phyloP scores from a whole-genome alignment of 2,797 vertebrate genomes.

The Hipposideros larvatus region DNA sequence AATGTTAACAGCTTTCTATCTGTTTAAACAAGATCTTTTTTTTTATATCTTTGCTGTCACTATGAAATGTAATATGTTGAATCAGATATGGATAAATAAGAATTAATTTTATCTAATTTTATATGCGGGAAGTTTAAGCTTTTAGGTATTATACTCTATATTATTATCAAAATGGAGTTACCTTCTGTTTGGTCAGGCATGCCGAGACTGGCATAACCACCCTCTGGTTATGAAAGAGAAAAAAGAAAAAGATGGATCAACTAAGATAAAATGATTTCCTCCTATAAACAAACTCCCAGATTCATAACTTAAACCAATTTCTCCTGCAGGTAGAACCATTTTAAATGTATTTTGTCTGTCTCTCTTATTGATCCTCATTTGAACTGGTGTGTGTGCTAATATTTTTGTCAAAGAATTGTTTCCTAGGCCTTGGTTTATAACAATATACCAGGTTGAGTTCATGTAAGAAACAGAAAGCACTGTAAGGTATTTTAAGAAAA shows the following conservation, averaged over 20 bases:
- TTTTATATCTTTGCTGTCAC: neutral
- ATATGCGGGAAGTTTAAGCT: neutral
- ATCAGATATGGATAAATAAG: neutral
- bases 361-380: neutral
- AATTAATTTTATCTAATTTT: neutral
- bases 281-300: neutral
- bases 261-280: neutral
- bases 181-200: neutral
- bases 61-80: neutral
- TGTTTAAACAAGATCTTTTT: neutral
- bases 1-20: neutral
- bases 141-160: neutral
- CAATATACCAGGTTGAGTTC: neutral
- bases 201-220: neutral
- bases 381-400: neutral
- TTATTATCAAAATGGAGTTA: neutral
- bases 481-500: neutral
- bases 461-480: neutral
- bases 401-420: neutral
- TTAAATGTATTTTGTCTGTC: neutral
- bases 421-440: neutral
- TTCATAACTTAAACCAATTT: neutral
- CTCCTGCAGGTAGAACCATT: neutral
- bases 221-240: neutral
- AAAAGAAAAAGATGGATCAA: neutral